A percentile compares a stretch with the other conserved stretches of the same genome.
Evolutionary conservation across 2,888 invertebrate genomes (phyloP).

Genomic region (Andrena fulva): DNA sequence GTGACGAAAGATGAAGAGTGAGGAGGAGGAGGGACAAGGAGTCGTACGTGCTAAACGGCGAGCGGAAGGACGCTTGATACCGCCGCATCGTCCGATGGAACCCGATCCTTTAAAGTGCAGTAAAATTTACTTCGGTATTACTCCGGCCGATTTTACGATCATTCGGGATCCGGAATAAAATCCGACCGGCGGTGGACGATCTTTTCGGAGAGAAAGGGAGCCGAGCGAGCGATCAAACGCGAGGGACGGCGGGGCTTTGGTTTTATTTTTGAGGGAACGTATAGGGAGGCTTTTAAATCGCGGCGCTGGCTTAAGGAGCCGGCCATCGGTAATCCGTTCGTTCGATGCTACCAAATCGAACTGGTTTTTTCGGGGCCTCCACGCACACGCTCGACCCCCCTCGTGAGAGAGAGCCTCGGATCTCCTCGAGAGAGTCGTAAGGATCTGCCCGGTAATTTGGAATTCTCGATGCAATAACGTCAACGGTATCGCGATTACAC

Average conservation of each 20-base stretch:
- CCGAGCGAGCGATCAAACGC: slow-evolving; percentile 5
- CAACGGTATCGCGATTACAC: slow-evolving; percentile 56
- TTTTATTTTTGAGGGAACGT: slow-evolving; percentile 62
- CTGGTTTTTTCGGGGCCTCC: slow-evolving; percentile 52
- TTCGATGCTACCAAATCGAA: slow-evolving; percentile 64
- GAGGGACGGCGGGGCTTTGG: slow-evolving; percentile 19
- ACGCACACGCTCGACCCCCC: neutral
- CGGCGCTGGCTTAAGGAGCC: slow-evolving; percentile 58
- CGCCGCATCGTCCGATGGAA: slow-evolving; percentile 41
- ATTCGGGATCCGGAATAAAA: slow-evolving; percentile 64
- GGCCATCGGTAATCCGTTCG: slow-evolving; percentile 66
- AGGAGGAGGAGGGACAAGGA: neutral
- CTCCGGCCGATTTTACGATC: slow-evolving; percentile 66
- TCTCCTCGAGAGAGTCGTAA: slow-evolving; percentile 24
- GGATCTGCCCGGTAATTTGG: slow-evolving; percentile 34
- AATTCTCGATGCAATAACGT: slow-evolving; percentile 56
- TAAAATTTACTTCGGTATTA: slow-evolving; percentile 69
- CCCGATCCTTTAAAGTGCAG: slow-evolving; percentile 60
- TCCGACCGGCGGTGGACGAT: slow-evolving; percentile 36
- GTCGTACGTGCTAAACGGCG: neutral
- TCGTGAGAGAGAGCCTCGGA: neutral
- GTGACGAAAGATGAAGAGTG: neutral
- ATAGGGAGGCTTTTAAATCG: slow-evolving; percentile 62
- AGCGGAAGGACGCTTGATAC: slow-evolving; percentile 3
- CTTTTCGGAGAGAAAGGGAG: slow-evolving; percentile 27